phyloP scores from a whole-genome alignment of 1,140 invertebrate species.

The Drosophila pectinifera region DNA sequence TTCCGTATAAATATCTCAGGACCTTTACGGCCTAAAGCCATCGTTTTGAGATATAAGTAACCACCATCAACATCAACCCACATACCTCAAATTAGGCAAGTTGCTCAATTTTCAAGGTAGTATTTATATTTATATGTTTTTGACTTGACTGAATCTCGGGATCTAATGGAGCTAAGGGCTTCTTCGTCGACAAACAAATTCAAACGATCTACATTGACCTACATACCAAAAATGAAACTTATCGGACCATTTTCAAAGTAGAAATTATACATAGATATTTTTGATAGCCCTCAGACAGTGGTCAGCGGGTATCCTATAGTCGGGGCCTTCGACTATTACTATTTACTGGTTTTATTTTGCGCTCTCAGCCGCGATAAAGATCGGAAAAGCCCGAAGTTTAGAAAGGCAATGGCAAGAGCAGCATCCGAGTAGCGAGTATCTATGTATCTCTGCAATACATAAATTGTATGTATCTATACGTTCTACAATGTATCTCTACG shows the following conservation, averaged over 20 bases:
- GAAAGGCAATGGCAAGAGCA: slow-evolving; percentile 69
- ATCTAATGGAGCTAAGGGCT: neutral
- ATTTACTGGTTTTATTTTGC: slow-evolving; percentile 23
- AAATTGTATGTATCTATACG: slow-evolving; percentile 63
- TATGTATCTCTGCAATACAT: slow-evolving; percentile 47
- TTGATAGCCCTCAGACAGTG: neutral
- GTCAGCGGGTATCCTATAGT: slow-evolving; percentile 3
- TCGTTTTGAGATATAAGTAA: neutral
- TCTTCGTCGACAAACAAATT: neutral
- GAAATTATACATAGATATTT: neutral
- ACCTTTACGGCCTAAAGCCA: neutral
- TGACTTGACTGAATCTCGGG: neutral
- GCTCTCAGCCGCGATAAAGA: slow-evolving; percentile 62
- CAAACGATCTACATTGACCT: too few species aligned
- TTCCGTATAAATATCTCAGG: neutral
- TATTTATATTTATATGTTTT: neutral
- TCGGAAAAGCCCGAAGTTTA: slow-evolving; percentile 79
- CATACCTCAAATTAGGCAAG: neutral
- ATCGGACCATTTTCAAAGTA: neutral
- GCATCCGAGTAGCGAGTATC: slow-evolving; percentile 43
- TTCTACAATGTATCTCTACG: slow-evolving; percentile 59
- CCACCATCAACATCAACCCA: neutral
- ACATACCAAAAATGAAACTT: neutral
- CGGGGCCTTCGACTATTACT: neutral
- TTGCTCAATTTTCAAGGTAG: neutral